These are phyloP conservation scores for Myopa tessellatipennis DNA, from an alignment of 2,888 invertebrate genomes.

Conservation along the genomic window DNA sequence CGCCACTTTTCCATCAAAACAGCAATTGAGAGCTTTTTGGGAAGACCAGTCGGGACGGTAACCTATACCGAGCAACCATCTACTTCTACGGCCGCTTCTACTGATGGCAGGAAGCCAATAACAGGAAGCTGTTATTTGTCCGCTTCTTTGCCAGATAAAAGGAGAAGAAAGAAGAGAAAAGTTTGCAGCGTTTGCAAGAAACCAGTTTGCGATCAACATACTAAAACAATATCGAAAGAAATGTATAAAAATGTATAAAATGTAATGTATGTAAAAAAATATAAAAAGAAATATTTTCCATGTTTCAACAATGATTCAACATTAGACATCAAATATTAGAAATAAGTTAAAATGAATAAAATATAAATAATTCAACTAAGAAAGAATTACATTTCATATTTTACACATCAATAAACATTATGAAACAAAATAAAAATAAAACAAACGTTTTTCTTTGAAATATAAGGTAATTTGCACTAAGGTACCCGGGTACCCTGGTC, in stretches of 20 bases:
- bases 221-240: conserved; percentile 37
- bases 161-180: conserved; percentile 32
- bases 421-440: conserved; percentile 34
- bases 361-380: conserved; percentile 39
- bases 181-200: conserved; percentile 18
- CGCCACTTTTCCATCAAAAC: no score
- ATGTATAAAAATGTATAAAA: no score
- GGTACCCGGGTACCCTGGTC: no score
- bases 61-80: no score
- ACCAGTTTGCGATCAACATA: conserved; percentile 26
- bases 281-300: conserved; percentile 15
- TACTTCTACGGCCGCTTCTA: no score
- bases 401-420: conserved; percentile 33
- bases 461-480: conserved; percentile 13
- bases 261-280: no score
- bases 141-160: conserved; percentile 27
- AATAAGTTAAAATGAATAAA: conserved; percentile 21
- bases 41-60: no score
- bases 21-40: no score
- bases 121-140: background rate
- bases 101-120: no score
- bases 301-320: conserved; percentile 37
- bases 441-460: conserved; percentile 38
- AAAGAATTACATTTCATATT: conserved; percentile 27
- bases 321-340: conserved; percentile 22